These are phyloP conservation scores for Sebastes schlegelii DNA, from an alignment of 2,113 vertebrate genomes.

Conservation along the genomic window DNA sequence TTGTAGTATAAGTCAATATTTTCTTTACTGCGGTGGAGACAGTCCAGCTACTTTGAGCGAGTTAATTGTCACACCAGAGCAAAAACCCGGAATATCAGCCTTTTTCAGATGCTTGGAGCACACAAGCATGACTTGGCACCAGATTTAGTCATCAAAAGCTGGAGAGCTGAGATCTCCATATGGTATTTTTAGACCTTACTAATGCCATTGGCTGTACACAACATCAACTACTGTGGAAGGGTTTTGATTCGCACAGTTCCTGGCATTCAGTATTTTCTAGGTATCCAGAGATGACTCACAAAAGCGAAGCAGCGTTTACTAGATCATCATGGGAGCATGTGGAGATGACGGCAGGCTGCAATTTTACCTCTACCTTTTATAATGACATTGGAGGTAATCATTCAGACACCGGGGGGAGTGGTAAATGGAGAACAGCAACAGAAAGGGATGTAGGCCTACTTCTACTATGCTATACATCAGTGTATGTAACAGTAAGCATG, in stretches of 20 bases:
- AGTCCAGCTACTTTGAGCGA: neutral
- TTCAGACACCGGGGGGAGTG: neutral
- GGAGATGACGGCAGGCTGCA: neutral
- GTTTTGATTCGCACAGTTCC: neutral
- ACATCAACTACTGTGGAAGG: neutral
- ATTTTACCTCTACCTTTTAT: neutral
- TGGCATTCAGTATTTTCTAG: neutral
- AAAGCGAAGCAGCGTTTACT: neutral
- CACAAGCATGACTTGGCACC: conserved; percentile 14
- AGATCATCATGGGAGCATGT: neutral
- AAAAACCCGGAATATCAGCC: neutral
- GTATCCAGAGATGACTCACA: conserved; percentile 13
- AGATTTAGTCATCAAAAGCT: neutral
- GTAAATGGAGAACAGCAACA: neutral
- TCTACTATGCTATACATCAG: neutral
- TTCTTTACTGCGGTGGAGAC: neutral
- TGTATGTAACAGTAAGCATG: neutral
- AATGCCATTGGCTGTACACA: conserved; percentile 22
- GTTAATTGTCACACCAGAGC: neutral
- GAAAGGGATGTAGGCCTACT: too few species aligned
- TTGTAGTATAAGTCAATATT: neutral
- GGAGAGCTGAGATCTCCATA: conserved; percentile 22
- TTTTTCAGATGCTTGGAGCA: conserved; percentile 1
- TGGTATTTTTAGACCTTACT: conserved; percentile 29
- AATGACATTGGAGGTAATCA: neutral